Conservation (phyloP, 2,888 invertebrate genomes). For the Agrypnus murinus region DNA sequence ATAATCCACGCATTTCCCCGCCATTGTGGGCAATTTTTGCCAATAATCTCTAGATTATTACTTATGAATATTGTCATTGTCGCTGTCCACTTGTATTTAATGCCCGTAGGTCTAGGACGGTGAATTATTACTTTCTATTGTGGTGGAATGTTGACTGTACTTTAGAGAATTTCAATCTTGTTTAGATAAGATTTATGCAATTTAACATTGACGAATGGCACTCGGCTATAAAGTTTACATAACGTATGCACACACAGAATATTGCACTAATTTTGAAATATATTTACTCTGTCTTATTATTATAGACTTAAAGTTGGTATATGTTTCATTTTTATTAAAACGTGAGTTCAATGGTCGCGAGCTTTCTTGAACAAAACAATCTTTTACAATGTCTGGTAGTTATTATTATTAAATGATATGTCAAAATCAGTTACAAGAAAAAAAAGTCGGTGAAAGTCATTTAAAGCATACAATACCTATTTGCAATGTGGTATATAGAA, state of each 20-base stretch:
- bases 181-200: conserved; percentile 56
- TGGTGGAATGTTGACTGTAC: conserved; percentile 53
- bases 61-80: conserved; percentile 40
- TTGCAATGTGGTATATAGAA: too few species aligned
- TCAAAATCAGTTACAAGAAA: background rate
- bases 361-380: conserved; percentile 11
- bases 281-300: too few species aligned
- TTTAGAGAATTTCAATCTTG: conserved; percentile 55
- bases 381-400: background rate
- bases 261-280: conserved; percentile 31
- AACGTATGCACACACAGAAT: conserved; percentile 34
- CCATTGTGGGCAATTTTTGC: conserved; percentile 38
- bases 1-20: conserved; percentile 43
- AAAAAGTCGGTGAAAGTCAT: too few species aligned
- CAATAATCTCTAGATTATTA: conserved; percentile 28
- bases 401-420: conserved; percentile 11
- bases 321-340: conserved; percentile 3
- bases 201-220: conserved; percentile 54
- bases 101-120: conserved; percentile 47
- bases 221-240: conserved; percentile 36
- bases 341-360: conserved; percentile 15
- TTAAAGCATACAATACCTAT: too few species aligned
- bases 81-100: conserved; percentile 7
- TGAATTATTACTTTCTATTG: conserved; percentile 55
- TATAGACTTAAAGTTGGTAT: too few species aligned